Evolutionary conservation across 2,797 vertebrate species (phyloP).

Genomic region (Linurgus olivaceus): DNA sequence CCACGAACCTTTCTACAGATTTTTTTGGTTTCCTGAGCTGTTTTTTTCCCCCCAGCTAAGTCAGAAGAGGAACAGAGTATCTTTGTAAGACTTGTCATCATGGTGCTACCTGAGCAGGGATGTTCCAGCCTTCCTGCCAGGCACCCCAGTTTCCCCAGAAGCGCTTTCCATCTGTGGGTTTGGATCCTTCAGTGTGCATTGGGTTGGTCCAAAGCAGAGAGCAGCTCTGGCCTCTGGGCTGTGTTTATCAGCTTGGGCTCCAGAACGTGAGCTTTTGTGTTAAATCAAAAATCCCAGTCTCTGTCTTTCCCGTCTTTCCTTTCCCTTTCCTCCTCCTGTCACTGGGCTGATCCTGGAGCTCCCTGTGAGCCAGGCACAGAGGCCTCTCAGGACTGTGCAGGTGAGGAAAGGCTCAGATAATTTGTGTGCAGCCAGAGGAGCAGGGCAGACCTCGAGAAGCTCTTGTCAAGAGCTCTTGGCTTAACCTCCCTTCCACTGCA

Average conservation of each 20-base stretch:
- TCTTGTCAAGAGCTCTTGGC: background rate
- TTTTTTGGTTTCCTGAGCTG: background rate
- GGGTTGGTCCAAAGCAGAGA: background rate
- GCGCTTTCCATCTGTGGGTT: background rate
- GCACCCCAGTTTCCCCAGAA: background rate
- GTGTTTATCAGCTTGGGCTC: background rate
- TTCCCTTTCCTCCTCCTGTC: background rate
- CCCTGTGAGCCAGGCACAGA: background rate
- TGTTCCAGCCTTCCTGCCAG: background rate
- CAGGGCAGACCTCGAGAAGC: background rate
- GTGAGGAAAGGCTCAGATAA: background rate
- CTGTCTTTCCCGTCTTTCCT: background rate
- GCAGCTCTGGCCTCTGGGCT: background rate
- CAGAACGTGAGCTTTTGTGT: background rate
- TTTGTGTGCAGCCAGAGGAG: background rate
- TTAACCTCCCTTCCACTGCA: background rate
- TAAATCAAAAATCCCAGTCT: background rate
- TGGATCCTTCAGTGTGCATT: background rate
- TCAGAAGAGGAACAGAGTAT: background rate
- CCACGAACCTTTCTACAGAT: background rate
- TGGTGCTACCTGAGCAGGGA: background rate
- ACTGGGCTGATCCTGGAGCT: background rate
- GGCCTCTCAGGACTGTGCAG: background rate
- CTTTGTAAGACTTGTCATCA: background rate
- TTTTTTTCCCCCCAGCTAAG: background rate